These are phyloP conservation scores for Lerista edwardsae DNA, from an alignment of 2,797 vertebrate species.

Conservation along the genomic window DNA sequence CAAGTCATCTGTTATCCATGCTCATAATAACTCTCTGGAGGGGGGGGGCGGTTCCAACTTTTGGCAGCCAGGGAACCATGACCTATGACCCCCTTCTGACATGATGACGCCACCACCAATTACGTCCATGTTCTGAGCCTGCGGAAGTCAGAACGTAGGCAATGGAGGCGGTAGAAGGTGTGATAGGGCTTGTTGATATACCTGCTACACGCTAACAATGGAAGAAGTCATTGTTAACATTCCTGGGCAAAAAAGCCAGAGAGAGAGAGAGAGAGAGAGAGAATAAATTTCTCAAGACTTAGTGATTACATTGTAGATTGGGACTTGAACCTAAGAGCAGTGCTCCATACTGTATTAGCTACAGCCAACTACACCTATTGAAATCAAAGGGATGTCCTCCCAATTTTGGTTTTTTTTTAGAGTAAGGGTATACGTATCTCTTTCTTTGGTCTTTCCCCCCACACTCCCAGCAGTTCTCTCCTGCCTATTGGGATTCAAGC, in stretches of 20 bases:
- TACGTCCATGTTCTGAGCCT: too few species aligned
- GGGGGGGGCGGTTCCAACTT: too few species aligned
- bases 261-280: too few species aligned
- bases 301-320: neutral
- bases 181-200: too few species aligned
- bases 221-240: neutral
- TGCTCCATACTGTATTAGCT: neutral
- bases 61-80: too few species aligned
- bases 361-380: neutral
- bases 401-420: neutral
- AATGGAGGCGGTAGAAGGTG: too few species aligned
- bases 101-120: too few species aligned
- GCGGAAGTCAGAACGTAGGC: too few species aligned
- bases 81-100: too few species aligned
- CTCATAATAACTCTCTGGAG: neutral
- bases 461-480: neutral
- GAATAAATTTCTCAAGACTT: neutral
- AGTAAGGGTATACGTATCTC: neutral
- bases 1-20: neutral
- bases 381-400: neutral
- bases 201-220: too few species aligned
- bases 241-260: neutral
- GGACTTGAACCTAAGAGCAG: neutral
- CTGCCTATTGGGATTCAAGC: slow-evolving; percentile 5
- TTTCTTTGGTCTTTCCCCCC: neutral